Percentiles rank a stretch among this genome's conserved stretches.
These are phyloP conservation scores for Trichogramma evanescens DNA, from an alignment of 2,888 invertebrate species.

Conservation along the genomic window DNA sequence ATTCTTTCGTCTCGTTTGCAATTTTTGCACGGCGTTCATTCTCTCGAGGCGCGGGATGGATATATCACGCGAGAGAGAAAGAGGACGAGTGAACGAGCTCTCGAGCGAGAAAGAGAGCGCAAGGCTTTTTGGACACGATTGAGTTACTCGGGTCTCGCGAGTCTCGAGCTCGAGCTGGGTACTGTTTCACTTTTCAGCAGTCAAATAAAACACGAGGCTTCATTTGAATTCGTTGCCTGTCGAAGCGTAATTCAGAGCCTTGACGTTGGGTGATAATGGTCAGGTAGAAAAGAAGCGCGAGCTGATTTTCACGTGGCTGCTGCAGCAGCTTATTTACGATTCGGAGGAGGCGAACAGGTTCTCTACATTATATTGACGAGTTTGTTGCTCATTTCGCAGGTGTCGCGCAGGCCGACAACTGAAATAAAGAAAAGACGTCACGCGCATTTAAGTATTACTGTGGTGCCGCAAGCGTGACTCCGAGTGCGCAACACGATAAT, in stretches of 20 bases:
- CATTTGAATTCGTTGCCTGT: slow-evolving; percentile 14
- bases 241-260: slow-evolving; percentile 15
- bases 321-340: no score
- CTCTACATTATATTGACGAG: no score
- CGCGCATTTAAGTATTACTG: no score
- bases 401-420: no score
- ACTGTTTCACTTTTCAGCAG: slow-evolving; percentile 19
- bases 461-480: no score
- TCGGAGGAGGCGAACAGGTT: no score
- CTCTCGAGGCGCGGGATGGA: background rate
- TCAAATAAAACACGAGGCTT: slow-evolving; percentile 19
- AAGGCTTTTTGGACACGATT: slow-evolving; percentile 4
- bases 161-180: no score
- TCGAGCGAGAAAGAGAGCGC: background rate
- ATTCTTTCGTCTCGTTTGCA: slow-evolving; percentile 14
- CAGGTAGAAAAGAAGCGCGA: no score
- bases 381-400: no score
- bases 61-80: background rate
- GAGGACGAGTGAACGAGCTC: background rate
- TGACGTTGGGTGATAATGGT: background rate
- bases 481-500: no score
- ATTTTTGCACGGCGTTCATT: slow-evolving; percentile 3
- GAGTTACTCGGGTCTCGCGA: slow-evolving; percentile 12
- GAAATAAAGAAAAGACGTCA: no score
- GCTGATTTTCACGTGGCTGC: no score